Percentiles rank a stretch among this genome's conserved stretches.
Evolutionary conservation across 2,797 vertebrate species (phyloP).

Genomic region (Pogoniulus pusillus): DNA sequence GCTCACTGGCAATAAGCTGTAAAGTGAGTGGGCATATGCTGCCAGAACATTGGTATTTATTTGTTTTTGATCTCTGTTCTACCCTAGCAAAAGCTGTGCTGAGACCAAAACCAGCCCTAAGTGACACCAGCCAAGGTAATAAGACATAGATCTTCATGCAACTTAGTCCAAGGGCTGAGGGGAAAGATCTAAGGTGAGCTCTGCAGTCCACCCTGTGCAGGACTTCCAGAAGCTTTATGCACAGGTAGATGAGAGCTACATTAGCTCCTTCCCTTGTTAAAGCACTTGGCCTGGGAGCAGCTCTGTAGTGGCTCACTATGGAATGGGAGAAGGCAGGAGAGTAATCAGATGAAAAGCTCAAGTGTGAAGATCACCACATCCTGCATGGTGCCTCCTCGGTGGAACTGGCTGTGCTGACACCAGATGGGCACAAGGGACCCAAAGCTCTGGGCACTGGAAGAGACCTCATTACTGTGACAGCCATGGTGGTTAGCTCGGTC

Average conservation of each 20-base stretch:
- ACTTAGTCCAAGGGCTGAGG: not conserved
- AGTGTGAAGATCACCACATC: not conserved
- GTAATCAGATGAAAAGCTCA: not conserved
- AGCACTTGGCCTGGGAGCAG: not conserved
- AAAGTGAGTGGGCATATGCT: not conserved
- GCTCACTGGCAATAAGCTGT: not conserved
- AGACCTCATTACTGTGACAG: not conserved
- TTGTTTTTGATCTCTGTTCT: not conserved
- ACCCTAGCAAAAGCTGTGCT: not conserved
- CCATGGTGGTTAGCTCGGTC: not conserved
- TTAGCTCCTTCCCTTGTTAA: not conserved
- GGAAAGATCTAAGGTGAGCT: not conserved
- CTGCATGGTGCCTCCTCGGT: not conserved
- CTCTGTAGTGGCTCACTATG: not conserved
- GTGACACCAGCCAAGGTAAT: not conserved
- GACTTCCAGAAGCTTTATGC: not conserved
- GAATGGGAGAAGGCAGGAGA: not conserved
- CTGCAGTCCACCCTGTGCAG: not conserved
- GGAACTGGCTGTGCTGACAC: not conserved
- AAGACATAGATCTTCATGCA: fast-evolving
- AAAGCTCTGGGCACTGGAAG: not conserved
- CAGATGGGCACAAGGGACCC: too few species aligned
- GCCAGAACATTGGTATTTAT: not conserved
- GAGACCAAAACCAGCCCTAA: not conserved
- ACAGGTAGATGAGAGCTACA: not conserved